These are phyloP conservation scores for Myathropa florea DNA, from an alignment of 2,888 invertebrate genomes.

Conservation along the genomic window DNA sequence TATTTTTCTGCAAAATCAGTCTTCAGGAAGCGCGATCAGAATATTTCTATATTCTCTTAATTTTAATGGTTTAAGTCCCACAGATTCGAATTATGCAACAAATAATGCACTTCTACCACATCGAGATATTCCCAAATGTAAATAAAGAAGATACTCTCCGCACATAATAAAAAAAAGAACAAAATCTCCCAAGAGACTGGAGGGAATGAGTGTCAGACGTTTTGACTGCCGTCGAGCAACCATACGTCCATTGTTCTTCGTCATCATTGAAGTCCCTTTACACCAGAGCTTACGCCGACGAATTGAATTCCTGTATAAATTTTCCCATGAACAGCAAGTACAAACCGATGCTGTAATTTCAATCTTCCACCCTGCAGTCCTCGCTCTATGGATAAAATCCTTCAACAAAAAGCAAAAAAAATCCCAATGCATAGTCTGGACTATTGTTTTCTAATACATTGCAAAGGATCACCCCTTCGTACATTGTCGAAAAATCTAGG, in stretches of 20 bases:
- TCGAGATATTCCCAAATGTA: constrained; percentile 49
- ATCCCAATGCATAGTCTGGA: constrained; percentile 57
- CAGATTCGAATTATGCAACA: constrained; percentile 49
- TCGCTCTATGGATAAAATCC: constrained; percentile 26
- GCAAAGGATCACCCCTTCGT: constrained; percentile 57
- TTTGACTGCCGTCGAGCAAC: constrained; percentile 39
- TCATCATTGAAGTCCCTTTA: constrained; percentile 35
- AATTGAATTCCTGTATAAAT: constrained; percentile 64
- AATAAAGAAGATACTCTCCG: constrained; percentile 58
- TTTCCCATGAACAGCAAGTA: constrained; percentile 48
- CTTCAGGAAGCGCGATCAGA: neutral
- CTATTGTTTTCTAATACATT: constrained; percentile 62
- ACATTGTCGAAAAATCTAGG: constrained; percentile 52
- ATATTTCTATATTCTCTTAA: neutral
- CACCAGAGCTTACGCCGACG: constrained; percentile 48
- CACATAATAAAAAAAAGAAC: constrained; percentile 66
- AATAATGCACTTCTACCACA: constrained; percentile 44
- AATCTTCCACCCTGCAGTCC: constrained; percentile 34
- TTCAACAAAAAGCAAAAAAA: constrained; percentile 48
- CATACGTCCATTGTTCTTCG: constrained; percentile 54
- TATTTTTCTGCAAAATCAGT: neutral
- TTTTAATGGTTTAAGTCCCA: constrained; percentile 1
- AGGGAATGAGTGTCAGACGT: constrained; percentile 11
- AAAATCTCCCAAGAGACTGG: constrained; percentile 54
- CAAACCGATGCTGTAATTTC: constrained; percentile 44